Evolutionary conservation across 2,888 invertebrate species (phyloP), one percentile per base, ranked within the genome.

Genomic region (Rambutsinella grinnellia): DNA sequence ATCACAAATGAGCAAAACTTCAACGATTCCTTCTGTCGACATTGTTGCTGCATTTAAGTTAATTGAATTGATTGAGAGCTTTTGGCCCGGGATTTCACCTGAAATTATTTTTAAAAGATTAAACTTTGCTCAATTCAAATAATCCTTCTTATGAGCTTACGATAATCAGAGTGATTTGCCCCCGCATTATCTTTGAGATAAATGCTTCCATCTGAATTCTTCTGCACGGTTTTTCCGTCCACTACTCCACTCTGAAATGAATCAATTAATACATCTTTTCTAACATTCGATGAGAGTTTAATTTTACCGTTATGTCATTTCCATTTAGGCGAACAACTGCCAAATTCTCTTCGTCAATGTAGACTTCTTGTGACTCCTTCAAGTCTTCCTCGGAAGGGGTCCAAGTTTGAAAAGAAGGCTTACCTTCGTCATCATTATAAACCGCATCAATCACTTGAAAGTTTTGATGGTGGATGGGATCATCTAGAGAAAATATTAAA

Each of bases 1-100:
- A 65, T 79, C 79, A 19, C 70, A 75, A n/a, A 79, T 63, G 1
- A 79, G 24, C 0, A 78, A 24, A 0, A 62, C 6, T 49, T 79
- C 79, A n/a, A 79, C 66, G 6, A 70, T 26, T 1, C 62, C 56
- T 10, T 36, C n/a, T 24, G n/a, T n/a, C n/a, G n/a, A n/a, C n/a
- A n/a, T n/a, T n/a, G n/a, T n/a, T n/a, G n/a, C n/a, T n/a, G n/a
- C n/a, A n/a, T n/a, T n/a, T n/a, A n/a, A n/a, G n/a, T n/a, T n/a
- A n/a, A n/a, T n/a, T n/a, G n/a, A n/a, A n/a, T n/a, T n/a, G n/a
- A n/a, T n/a, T n/a, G n/a, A n/a, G n/a, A n/a, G n/a, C n/a, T n/a
- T n/a, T n/a, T n/a, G n/a, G n/a, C n/a, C n/a, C n/a, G n/a, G n/a
- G n/a, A n/a, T n/a, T n/a, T n/a, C n/a, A n/a, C n/a, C n/a, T n/a